Percentiles rank a stretch among this genome's conserved stretches.
phyloP scores from a whole-genome alignment of 2,113 vertebrate genomes.

The Hippocampus mohnikei region DNA sequence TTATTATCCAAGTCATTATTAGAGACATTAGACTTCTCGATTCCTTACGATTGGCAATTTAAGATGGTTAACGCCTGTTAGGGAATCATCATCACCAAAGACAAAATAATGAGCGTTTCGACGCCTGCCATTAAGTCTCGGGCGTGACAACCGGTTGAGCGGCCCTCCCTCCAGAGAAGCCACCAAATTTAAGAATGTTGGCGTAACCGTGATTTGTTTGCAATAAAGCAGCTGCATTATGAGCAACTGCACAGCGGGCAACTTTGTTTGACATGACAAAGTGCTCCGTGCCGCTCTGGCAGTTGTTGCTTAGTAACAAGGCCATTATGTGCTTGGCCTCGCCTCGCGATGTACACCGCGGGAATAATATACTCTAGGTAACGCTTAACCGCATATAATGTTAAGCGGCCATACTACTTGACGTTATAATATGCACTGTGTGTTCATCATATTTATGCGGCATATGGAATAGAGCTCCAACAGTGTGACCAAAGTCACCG shows the following conservation, averaged over 20 bases:
- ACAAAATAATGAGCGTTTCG: constrained; percentile 46
- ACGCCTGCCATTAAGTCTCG: constrained; percentile 27
- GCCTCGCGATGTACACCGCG: background rate
- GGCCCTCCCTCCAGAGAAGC: constrained; percentile 13
- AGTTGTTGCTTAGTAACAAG: constrained; percentile 54
- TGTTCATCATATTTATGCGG: background rate
- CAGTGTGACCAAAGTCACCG: background rate
- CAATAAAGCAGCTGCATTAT: constrained; percentile 19
- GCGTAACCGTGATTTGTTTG: constrained; percentile 12
- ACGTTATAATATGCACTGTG: background rate
- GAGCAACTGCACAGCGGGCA: constrained; percentile 16
- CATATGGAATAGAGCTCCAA: background rate
- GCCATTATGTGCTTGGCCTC: constrained; percentile 1
- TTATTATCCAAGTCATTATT: constrained; percentile 43
- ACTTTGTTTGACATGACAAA: constrained; percentile 44
- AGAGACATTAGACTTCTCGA: constrained; percentile 30
- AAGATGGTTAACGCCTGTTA: constrained; percentile 26
- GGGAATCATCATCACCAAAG: constrained; percentile 36
- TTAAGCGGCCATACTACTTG: background rate
- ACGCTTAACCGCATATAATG: background rate
- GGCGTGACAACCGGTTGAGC: constrained; percentile 23
- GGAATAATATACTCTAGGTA: background rate
- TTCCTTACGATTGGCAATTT: constrained; percentile 41
- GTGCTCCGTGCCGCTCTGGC: constrained; percentile 13
- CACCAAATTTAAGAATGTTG: constrained; percentile 32